Evolutionary conservation across 2,888 invertebrate genomes (phyloP), one percentile per base, ranked within the genome.

Genomic region (Sialis fuliginosa): DNA sequence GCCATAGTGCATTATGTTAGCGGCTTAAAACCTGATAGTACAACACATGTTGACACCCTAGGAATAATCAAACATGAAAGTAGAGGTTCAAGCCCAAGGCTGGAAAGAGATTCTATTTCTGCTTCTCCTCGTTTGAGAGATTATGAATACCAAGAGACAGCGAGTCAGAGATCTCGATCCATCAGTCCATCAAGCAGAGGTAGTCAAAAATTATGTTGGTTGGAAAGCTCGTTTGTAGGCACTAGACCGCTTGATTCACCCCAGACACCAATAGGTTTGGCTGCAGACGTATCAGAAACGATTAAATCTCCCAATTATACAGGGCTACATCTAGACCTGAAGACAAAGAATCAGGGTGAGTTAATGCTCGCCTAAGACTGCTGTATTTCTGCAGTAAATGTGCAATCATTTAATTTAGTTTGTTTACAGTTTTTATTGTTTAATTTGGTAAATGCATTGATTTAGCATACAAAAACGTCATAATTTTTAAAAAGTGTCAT

Each of bases 1-100:
- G 90, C 90, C 43, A 90, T 91, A 57, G 90, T 89, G 47, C 89
- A 90, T 64, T 90, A 89, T 72, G 89, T 90, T 51, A 80, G 80
- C 52, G 80, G 79, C 0, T 56, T 77, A 56, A 77, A 73, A 61
- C 79, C 74, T 49, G 77, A 72, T 51, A 57, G 45, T 52, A 59
- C 45, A 7, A 12, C 34, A 13, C 33, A 22, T 8, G 33, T 13
- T 7, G 45, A 45, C 10, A 30, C 39, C 32, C 34, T 45, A 12
- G 31, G 35, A 32, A 33, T 46, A 2, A 41, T 10, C 7, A 49
- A 41, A 33, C 42, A 37, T 33, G n/a, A 47, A 4, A 50, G 48
- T 37, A 48, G 46, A 8, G 48, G 42, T 5, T 48, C 48, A 12
- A 50, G 51, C 35, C 48, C 49, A 12, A 44, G 48, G 6, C 48